A percentile compares a stretch with the other conserved stretches of the same genome.
Conservation (phyloP, 2,797 vertebrate genomes). For the Labroides dimidiatus region DNA sequence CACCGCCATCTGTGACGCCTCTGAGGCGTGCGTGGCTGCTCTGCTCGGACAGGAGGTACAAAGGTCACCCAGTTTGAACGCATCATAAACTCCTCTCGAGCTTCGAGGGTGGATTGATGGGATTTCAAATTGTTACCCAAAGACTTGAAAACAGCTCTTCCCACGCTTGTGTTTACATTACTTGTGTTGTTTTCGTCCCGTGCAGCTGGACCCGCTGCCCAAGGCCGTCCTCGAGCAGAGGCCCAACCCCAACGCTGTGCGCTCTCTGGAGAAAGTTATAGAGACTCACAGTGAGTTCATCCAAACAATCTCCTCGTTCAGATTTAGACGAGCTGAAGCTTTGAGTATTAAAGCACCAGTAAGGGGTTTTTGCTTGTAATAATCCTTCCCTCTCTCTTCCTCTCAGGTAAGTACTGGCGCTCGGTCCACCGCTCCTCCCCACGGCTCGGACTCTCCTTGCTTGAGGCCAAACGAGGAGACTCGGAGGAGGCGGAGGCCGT, state of each 20-base stretch:
- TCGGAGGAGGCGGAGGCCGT: conserved; percentile 95
- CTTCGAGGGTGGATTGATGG: too few species aligned
- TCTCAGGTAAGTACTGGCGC: conserved; percentile 93
- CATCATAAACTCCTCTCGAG: too few species aligned
- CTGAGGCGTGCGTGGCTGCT: conserved; percentile 93
- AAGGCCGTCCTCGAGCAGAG: conserved; percentile 91
- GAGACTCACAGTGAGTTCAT: conserved; percentile 92
- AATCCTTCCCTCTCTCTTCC: neutral
- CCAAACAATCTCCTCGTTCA: too few species aligned
- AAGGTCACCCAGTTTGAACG: neutral
- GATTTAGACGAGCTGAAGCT: too few species aligned
- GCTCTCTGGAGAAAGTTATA: conserved; percentile 93
- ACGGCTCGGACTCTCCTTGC: conserved; percentile 86
- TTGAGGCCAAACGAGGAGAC: conserved; percentile 93
- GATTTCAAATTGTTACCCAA: conserved; percentile 15
- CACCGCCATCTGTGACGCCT: conserved; percentile 96
- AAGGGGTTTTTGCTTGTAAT: too few species aligned
- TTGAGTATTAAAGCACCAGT: too few species aligned
- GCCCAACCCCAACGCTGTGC: conserved; percentile 90
- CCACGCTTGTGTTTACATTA: neutral
- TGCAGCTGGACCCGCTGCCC: conserved; percentile 91
- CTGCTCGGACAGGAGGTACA: conserved; percentile 92
- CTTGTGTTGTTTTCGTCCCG: conserved; percentile 22
- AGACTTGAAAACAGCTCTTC: neutral
- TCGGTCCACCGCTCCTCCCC: conserved; percentile 86